Conservation (phyloP, 2,888 invertebrate species). For the Cryptosula pallasiana region DNA sequence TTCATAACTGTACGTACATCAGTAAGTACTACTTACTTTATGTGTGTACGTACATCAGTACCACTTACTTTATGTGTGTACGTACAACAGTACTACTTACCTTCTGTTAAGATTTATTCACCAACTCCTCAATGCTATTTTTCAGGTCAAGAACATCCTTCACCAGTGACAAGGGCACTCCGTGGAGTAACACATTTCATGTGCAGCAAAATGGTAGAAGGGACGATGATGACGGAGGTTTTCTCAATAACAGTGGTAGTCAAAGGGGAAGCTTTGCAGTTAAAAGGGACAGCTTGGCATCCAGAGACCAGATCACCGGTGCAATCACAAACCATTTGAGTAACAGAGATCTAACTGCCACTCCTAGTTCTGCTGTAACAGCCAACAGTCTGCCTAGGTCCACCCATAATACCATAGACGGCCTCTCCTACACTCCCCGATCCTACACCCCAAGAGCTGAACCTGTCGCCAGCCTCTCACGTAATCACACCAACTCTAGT, state of each 20-base stretch:
- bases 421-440: slow-evolving; percentile 1
- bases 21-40: too few species aligned
- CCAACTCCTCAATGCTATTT: too few species aligned
- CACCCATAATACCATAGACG: neutral
- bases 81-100: too few species aligned
- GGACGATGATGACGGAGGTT: neutral
- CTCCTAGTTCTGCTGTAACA: neutral
- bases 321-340: slow-evolving; percentile 14
- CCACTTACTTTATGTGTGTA: too few species aligned
- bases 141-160: neutral
- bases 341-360: slow-evolving; percentile 14
- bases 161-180: neutral
- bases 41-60: too few species aligned
- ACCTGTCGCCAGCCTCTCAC: neutral
- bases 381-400: slow-evolving; percentile 20
- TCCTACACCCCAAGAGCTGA: slow-evolving; percentile 19
- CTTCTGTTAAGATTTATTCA: too few species aligned
- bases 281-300: slow-evolving; percentile 26
- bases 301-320: neutral
- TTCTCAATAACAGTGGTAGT: slow-evolving; percentile 23
- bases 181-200: slow-evolving; percentile 19
- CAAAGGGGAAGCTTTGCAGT: slow-evolving; percentile 23
- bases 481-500: slow-evolving; percentile 3
- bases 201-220: neutral
- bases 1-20: too few species aligned